These are phyloP conservation scores for Elanus axillaris DNA, from an alignment of 2,113 vertebrate species.

Conservation along the genomic window DNA sequence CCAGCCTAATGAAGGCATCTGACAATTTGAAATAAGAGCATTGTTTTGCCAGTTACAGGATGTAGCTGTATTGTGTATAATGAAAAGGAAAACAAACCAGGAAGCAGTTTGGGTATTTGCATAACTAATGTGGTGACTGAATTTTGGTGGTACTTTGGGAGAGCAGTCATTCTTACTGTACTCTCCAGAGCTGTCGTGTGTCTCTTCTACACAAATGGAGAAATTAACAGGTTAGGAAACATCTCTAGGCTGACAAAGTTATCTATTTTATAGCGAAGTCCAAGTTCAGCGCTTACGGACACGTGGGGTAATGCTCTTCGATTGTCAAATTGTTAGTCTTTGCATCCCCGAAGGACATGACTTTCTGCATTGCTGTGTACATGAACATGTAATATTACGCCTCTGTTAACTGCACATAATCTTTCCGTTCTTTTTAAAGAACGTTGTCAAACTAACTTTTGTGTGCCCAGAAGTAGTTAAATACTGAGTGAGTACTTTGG, in stretches of 20 bases:
- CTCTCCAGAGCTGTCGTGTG: neutral
- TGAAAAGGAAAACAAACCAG: neutral
- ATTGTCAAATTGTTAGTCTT: neutral
- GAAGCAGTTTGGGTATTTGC: neutral
- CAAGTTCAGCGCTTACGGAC: neutral
- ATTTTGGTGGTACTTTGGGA: neutral
- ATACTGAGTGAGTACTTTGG: neutral
- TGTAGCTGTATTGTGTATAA: neutral
- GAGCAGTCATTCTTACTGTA: rapidly evolving
- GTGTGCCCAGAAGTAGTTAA: neutral
- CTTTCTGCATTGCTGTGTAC: rapidly evolving
- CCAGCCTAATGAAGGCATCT: neutral
- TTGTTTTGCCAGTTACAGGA: neutral
- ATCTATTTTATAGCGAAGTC: neutral
- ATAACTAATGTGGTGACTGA: neutral
- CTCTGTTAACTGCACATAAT: neutral
- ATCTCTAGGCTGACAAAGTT: neutral
- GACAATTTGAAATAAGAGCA: rapidly evolving
- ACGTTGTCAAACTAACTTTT: neutral
- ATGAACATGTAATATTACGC: rapidly evolving
- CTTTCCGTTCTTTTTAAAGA: rapidly evolving
- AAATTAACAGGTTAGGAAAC: neutral
- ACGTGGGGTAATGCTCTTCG: neutral
- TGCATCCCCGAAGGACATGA: neutral
- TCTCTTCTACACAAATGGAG: neutral